Base-by-base conservation (phyloP, 1,140 invertebrate genomes). In the Pseudomyrmex gracilis region DNA sequence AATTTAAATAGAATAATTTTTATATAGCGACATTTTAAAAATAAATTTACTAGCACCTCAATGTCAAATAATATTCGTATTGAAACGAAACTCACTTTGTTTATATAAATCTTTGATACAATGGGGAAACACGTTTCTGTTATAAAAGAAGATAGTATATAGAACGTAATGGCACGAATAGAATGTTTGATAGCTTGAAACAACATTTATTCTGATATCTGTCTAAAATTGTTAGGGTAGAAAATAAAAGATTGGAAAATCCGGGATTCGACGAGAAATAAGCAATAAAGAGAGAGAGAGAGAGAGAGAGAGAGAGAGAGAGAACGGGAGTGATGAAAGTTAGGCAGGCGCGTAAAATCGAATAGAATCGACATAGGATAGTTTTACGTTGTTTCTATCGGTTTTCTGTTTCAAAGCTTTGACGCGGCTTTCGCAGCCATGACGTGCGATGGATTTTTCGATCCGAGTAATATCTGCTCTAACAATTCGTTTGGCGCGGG, bases 401-500 rank as follows among this genome's bases (percentile, higher is more conserved):
- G 66, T 80, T 80, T 80, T 80, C 66, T 80, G 53, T 80, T 80
- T 80, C 66, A 80, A 80, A 80, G 76, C 66, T 80, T 80, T 80
- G 53, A 80, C 53, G 66, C 53, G 53, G 63, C 66, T 80, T 80
- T 80, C 22, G 20, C 10, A 57, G 15, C 53, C 51, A 8, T 43
- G 8, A 80, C 20, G 17, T 67, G 15, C 43, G 17, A 80, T 80
- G 53, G 53, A 80, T 80, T 80, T 80, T 70, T 60, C 66, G 45
- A 76, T 53, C 47, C 17, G 60, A 45, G n/a, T 76, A 80, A 80
- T 68, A 58, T 24, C 20, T 70, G 66, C 20, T 58, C 15, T 57
- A 58, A 43, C 53, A 45, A 80, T 80, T 70, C 20, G 43, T 80
- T 80, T 70, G n/a, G 45, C 43, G 43, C 20, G 15, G 43, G 34